Percentiles rank a stretch among this genome's conserved stretches.
phyloP scores from a whole-genome alignment of 2,888 invertebrate genomes.

The Aphodius granarius region DNA sequence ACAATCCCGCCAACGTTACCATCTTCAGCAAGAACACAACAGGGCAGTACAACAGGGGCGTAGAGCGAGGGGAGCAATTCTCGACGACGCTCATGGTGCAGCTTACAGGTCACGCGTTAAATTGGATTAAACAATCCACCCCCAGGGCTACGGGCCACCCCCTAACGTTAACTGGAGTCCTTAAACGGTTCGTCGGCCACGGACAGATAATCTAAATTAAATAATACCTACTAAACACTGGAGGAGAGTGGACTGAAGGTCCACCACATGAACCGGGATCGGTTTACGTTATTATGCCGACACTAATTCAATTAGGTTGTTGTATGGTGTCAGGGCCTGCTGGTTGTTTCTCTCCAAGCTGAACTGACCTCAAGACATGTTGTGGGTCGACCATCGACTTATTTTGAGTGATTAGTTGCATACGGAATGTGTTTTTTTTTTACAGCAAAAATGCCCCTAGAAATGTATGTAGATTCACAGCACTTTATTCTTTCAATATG shows the following conservation, averaged over 20 bases:
- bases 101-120: slow-evolving; percentile 49
- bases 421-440: no score
- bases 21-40: not conserved
- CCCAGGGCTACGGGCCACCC: slow-evolving; percentile 26
- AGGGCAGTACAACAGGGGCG: not conserved
- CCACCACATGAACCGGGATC: not conserved
- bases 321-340: not conserved
- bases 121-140: slow-evolving; percentile 49
- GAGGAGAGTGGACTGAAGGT: slow-evolving; percentile 15
- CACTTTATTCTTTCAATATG: not conserved
- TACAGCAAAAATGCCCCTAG: no score
- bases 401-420: not conserved
- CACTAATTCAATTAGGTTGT: not conserved
- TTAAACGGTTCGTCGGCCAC: slow-evolving; percentile 41
- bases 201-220: slow-evolving; percentile 50
- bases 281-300: not conserved
- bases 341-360: not conserved
- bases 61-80: slow-evolving; percentile 28
- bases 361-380: not conserved
- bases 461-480: not conserved
- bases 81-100: slow-evolving; percentile 43
- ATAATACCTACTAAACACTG: slow-evolving; percentile 46
- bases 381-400: not conserved
- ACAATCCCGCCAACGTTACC: not conserved
- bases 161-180: slow-evolving; percentile 47